Evolutionary conservation across 2,888 invertebrate species (phyloP), one percentile per base, ranked within the genome.

Genomic region (Spodoptera littoralis): DNA sequence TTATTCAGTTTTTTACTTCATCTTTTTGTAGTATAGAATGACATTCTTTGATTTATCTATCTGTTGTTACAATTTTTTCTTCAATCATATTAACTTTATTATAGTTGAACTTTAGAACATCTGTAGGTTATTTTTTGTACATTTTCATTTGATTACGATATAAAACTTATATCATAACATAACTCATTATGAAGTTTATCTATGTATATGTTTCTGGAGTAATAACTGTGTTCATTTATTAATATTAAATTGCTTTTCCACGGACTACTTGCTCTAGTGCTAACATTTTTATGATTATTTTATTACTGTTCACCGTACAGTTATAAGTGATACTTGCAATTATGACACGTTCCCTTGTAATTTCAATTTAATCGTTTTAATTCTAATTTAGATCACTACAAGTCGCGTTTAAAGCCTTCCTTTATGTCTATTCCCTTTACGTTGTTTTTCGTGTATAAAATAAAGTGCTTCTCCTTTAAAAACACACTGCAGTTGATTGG

Each of bases 201-300:
- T 3, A 30, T 30, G 30, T 9, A 8, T 8, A 2, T 36, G 36
- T 36, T 36, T 36, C 8, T 8, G 36, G 8, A 36, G 36, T 9
- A 36, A 36, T 2, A 36, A 36, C 30, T n/a, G 12, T 22, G 6
- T 64, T 12, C 4, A 11, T 51, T 44, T 59, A 51, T 51, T 47
- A 24, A 18, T 57, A 42, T 62, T 61, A 48, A 22, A 45, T 68
- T 52, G 24, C 56, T 67, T 70, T 67, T 55, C 60, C 48, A 53
- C 55, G 11, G 42, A 18, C n/a, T 24, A 41, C 18, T 52, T 56
- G 43, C 54, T 67, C 22, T 49, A 27, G 43, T 58, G n/a, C 53
- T 46, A 52, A 52, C 9, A 22, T 44, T 49, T 56, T 73, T 45
- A 65, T 52, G 55, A 48, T 52, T 52, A 22, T 64, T 65, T 72